These are phyloP conservation scores for Pelodiscus sinensis DNA, from an alignment of 2,113 vertebrate genomes.

Conservation along the genomic window DNA sequence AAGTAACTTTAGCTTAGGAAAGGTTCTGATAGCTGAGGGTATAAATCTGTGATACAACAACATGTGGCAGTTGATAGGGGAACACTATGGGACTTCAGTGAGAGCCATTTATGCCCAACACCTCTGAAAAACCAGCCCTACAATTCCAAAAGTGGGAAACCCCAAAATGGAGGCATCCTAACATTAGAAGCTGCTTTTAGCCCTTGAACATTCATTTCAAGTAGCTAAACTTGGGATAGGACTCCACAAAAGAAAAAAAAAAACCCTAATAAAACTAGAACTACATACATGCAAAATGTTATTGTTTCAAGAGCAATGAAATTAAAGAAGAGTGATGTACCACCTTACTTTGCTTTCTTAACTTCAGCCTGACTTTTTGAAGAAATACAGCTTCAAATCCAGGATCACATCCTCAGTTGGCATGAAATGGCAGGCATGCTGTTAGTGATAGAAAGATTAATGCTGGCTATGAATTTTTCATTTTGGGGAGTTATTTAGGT, in stretches of 20 bases:
- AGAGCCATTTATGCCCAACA: background rate
- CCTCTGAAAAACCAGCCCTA: background rate
- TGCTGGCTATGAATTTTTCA: background rate
- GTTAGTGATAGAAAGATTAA: background rate
- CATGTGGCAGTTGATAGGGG: constrained; percentile 22
- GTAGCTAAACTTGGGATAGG: background rate
- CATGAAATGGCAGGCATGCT: background rate
- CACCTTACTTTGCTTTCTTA: background rate
- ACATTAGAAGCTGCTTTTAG: background rate
- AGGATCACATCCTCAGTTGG: background rate
- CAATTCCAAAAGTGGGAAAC: background rate
- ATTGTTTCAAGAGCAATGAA: background rate
- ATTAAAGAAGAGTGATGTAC: background rate
- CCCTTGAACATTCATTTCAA: background rate
- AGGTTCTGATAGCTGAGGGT: background rate
- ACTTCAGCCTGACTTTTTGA: background rate
- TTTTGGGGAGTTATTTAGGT: background rate
- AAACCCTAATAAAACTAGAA: too few species aligned
- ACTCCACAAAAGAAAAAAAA: too few species aligned
- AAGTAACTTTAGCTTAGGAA: constrained; percentile 4
- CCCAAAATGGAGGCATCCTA: background rate
- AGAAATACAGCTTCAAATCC: background rate
- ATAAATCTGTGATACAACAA: constrained; percentile 3
- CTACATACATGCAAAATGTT: background rate
- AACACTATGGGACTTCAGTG: background rate